These are phyloP conservation scores for Danio choprae DNA, from an alignment of 2,797 vertebrate genomes.

Conservation along the genomic window DNA sequence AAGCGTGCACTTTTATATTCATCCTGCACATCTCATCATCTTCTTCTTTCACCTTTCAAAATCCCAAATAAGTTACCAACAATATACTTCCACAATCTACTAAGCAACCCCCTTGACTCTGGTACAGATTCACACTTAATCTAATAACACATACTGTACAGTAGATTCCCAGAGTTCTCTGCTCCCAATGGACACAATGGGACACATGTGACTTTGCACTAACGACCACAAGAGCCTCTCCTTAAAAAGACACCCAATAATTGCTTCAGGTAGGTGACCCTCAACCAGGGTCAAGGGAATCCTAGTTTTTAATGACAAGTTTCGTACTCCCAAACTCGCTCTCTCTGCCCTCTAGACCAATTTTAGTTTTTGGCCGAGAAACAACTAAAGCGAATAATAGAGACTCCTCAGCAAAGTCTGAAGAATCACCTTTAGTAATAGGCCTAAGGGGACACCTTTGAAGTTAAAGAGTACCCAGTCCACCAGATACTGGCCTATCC, in stretches of 20 bases:
- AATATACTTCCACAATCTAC: conserved; percentile 31
- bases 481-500: conserved; percentile 69
- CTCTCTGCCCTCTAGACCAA: conserved; percentile 61
- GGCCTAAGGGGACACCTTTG: conserved; percentile 69
- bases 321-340: conserved; percentile 52
- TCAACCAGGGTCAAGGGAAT: conserved; percentile 72
- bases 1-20: conserved; percentile 50
- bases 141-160: conserved; percentile 32
- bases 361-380: conserved; percentile 66
- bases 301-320: conserved; percentile 71
- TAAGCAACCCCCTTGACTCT: conserved; percentile 25
- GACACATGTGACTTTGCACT: conserved; percentile 61
- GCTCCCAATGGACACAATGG: conserved; percentile 38
- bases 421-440: conserved; percentile 73
- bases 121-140: conserved; percentile 35
- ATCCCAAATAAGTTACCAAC: conserved; percentile 53
- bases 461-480: conserved; percentile 68
- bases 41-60: conserved; percentile 49
- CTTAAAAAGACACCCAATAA: conserved; percentile 70
- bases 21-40: conserved; percentile 42
- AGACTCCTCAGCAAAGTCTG: conserved; percentile 64
- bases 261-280: conserved; percentile 71
- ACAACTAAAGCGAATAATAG: conserved; percentile 64
- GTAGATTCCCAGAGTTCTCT: conserved; percentile 28
- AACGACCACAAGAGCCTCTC: conserved; percentile 67